These are phyloP conservation scores for Serranus cabrilla DNA, from an alignment of 2,797 vertebrate genomes.

Conservation along the genomic window DNA sequence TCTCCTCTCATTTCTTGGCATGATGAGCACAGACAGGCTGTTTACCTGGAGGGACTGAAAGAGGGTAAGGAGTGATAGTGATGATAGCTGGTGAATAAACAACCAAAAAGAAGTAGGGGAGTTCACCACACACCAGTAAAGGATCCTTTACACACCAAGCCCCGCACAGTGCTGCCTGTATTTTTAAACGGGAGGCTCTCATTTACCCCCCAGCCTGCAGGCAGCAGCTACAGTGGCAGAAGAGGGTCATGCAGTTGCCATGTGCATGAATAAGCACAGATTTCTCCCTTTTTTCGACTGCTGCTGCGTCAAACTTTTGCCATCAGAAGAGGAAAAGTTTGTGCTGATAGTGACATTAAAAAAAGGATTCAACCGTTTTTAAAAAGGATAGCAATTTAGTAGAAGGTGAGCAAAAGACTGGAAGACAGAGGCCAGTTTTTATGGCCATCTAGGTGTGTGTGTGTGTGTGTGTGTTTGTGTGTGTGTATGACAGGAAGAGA, in stretches of 20 bases:
- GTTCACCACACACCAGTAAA: slow-evolving; percentile 20
- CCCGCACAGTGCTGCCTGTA: not conserved
- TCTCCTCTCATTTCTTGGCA: slow-evolving; percentile 49
- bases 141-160: slow-evolving; percentile 15
- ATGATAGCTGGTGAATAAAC: slow-evolving; percentile 69
- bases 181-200: slow-evolving; percentile 11
- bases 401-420: slow-evolving; percentile 29
- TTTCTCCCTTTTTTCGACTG: slow-evolving; percentile 1
- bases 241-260: slow-evolving; percentile 9
- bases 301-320: slow-evolving; percentile 20
- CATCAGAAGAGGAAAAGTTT: not conserved
- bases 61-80: slow-evolving; percentile 44
- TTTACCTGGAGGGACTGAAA: slow-evolving; percentile 63
- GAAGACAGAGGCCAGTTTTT: slow-evolving; percentile 20
- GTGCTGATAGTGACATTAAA: not conserved
- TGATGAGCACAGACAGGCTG: slow-evolving; percentile 57
- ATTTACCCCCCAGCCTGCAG: slow-evolving; percentile 10
- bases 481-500: slow-evolving; percentile 43
- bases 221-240: slow-evolving; percentile 5
- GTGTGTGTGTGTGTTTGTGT: slow-evolving; percentile 31
- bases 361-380: not conserved
- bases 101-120: slow-evolving; percentile 31
- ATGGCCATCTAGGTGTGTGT: slow-evolving; percentile 2
- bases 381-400: slow-evolving; percentile 23
- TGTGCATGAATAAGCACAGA: slow-evolving; percentile 25